Percentiles rank a stretch among this genome's conserved stretches.
These are phyloP conservation scores for Ypsolopha scabrella DNA, from an alignment of 2,888 invertebrate species.

Conservation along the genomic window DNA sequence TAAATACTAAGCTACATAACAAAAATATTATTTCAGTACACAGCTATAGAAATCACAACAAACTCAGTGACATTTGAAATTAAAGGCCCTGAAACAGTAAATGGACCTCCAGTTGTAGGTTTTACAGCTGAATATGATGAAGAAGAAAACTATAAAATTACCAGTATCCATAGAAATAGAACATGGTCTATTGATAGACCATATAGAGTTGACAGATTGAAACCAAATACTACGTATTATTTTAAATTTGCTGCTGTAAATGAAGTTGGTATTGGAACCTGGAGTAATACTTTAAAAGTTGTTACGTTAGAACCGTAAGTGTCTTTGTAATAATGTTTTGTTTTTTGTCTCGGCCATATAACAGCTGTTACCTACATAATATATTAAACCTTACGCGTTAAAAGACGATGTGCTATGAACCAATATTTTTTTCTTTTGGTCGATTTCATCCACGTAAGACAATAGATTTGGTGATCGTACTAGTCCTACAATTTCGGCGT, in stretches of 20 bases:
- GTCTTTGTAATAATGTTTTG: background rate
- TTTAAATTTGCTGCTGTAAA: conserved; percentile 49
- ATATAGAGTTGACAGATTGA: conserved; percentile 37
- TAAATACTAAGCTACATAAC: background rate
- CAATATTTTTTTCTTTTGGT: too few relatives aligned
- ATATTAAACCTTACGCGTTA: too few relatives aligned
- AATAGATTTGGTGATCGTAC: too few relatives aligned
- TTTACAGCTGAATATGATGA: conserved; percentile 46
- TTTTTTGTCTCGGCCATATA: too few relatives aligned
- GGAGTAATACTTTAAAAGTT: conserved; percentile 29
- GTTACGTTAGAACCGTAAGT: conserved; percentile 47
- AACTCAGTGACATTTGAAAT: conserved; percentile 39
- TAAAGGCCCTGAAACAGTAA: conserved; percentile 19
- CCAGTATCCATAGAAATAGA: conserved; percentile 42
- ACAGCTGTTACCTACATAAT: too few relatives aligned
- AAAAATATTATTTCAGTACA: conserved; percentile 20
- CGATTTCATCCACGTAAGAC: too few relatives aligned
- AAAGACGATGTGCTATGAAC: too few relatives aligned
- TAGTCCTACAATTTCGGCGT: too few relatives aligned
- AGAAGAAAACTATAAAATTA: conserved; percentile 31
- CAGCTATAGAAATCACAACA: conserved; percentile 20
- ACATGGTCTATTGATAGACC: conserved; percentile 45
- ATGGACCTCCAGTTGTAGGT: conserved; percentile 36
- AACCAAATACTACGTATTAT: conserved; percentile 36
- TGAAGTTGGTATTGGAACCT: conserved; percentile 37